Percentiles rank a stretch among this genome's conserved stretches.
phyloP scores from a whole-genome alignment of 2,797 vertebrate genomes.

The Macroramphosus scolopax region DNA sequence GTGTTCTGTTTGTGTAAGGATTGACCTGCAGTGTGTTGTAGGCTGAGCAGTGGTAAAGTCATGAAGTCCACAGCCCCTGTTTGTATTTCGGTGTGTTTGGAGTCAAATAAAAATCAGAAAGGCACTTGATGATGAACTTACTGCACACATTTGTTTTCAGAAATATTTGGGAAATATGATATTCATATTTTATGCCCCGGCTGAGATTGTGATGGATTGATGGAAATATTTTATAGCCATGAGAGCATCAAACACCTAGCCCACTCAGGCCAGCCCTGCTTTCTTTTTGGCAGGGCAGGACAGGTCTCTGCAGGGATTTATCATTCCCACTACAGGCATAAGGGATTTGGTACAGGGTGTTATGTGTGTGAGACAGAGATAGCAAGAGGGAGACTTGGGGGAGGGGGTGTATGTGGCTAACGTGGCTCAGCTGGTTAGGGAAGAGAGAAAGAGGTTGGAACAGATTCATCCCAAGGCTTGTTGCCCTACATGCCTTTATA shows the following conservation, averaged over 20 bases:
- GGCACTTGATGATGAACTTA: neutral
- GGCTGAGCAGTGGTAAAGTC: neutral
- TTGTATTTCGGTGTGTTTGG: no score
- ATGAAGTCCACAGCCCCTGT: no score
- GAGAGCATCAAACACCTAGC: constrained; percentile 29
- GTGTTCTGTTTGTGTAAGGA: neutral
- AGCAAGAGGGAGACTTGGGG: constrained; percentile 1
- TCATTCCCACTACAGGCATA: constrained; percentile 60
- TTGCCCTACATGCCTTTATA: constrained; percentile 61
- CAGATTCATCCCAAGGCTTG: constrained; percentile 74
- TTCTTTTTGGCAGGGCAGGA: constrained; percentile 44
- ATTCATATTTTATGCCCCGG: no score
- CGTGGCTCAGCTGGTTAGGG: constrained; percentile 68
- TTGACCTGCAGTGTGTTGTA: neutral
- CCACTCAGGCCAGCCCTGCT: constrained; percentile 26
- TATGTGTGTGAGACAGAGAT: constrained; percentile 37
- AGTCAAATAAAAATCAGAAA: constrained; percentile 3
- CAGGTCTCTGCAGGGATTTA: constrained; percentile 65
- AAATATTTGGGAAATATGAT: constrained; percentile 1
- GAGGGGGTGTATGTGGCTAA: constrained; percentile 59
- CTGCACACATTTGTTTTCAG: constrained; percentile 1
- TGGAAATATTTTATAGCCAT: no score
- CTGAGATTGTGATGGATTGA: no score
- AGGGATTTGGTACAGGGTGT: constrained; percentile 61
- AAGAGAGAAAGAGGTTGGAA: constrained; percentile 64